Percentiles rank a stretch among this genome's conserved stretches.
These are phyloP conservation scores for Clarias fuscus DNA, from an alignment of 2,797 vertebrate genomes.

Conservation along the genomic window DNA sequence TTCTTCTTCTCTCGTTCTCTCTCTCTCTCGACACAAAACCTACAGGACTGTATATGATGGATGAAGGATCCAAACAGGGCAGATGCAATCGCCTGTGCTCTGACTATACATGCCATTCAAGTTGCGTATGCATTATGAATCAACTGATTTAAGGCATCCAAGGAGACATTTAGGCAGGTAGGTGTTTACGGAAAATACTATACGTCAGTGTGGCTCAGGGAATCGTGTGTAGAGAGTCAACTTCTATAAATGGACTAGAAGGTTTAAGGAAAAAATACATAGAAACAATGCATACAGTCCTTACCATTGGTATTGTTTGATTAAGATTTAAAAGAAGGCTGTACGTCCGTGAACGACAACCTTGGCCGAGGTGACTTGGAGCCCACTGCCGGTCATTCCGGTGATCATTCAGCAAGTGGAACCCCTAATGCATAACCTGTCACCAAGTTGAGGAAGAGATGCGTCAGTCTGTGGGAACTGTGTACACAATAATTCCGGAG, in stretches of 20 bases:
- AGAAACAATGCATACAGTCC: neutral
- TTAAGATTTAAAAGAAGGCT: neutral
- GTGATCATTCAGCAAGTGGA: too few relatives aligned
- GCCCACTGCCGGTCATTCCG: too few relatives aligned
- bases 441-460: too few relatives aligned
- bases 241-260: neutral
- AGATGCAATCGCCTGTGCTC: conserved; percentile 54
- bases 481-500: too few relatives aligned
- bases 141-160: conserved; percentile 16
- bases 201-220: neutral
- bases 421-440: too few relatives aligned
- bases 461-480: too few relatives aligned
- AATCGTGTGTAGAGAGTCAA: too few relatives aligned
- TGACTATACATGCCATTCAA: conserved; percentile 51
- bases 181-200: conserved; percentile 10
- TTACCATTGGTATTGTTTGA: neutral
- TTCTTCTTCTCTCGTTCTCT: neutral
- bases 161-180: conserved; percentile 31
- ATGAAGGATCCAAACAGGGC: conserved; percentile 47
- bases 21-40: neutral
- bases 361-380: too few relatives aligned
- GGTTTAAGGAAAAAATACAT: neutral
- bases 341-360: too few relatives aligned
- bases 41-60: conserved; percentile 41
- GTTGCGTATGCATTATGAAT: conserved; percentile 55